Base-by-base conservation (phyloP, 2,113 vertebrate genomes). In the Alexandromys fortis region DNA sequence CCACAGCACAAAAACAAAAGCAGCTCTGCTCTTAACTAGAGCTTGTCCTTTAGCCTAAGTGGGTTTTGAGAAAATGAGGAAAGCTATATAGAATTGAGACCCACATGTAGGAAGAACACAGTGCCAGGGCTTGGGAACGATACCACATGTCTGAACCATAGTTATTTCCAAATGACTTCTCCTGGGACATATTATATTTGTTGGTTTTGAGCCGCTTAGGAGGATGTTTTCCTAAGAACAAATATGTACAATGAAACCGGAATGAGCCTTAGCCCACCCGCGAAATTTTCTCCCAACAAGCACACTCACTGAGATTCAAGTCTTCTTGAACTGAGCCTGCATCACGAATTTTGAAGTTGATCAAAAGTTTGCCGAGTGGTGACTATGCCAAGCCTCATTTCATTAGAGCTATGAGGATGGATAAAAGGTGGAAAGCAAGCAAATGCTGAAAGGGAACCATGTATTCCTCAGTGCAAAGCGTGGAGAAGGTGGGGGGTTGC, bases 201-300 rank as follows among this genome's bases (percentile, higher is more conserved):
- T 97, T 92, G 72, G 92, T 96, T 90, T 72, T 93, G 79, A 2
- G n/a, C 28, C 85, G 28, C 45, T 38, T n/a, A 77, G 86, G 26
- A 94, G 89, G 90, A 72, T 82, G 45, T 89, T 96, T 97, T 95
- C 86, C 89, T 76, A 94, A 89, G 38, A 76, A n/a, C 19, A 94
- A 92, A 86, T 30, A 81, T 52, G 67, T 35, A 86, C 78, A 97
- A 82, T 90, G 52, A 88, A 90, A 92, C 24, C 78, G 1, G 38
- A 87, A 55, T 86, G 52, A 92, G 28, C 73, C 73, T 82, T 93
- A 90, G 35, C 89, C 73, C 73, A 75, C 85, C 55, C 63, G 68
- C 42, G 61, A 94, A 72, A 42, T 85, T 96, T 93, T 91, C 81
- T 86, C 63, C 58, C 76, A 77, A 58, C 26, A 86, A 94, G 72